Base-by-base conservation (phyloP, 2,113 vertebrate genomes). In the Lagopus muta region DNA sequence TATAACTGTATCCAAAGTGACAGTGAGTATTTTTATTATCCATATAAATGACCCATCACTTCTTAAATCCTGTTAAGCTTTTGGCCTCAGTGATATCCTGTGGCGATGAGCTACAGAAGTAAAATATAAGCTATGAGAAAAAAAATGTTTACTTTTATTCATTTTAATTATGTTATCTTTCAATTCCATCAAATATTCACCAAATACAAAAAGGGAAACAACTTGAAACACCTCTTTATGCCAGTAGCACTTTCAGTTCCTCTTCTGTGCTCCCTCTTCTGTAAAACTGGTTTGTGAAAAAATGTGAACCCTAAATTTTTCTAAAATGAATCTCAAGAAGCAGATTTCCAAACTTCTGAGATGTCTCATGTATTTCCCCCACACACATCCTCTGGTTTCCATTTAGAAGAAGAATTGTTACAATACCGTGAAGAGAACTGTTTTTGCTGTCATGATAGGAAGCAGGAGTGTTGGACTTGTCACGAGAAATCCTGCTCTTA, bases 361-460 rank as follows among this genome's bases (percentile, higher is more conserved):
- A 65, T 32, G 30, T 72, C 72, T 85, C 25, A 10, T 80, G 10
- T 82, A 74, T 75, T 89, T 38, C 34, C 34, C 69, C 17, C 30
- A 6, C 43, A n/a, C 64, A 19, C 38, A 80, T 57, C 61, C 89
- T 88, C 94, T 94, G 94, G 57, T 91, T 97, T 94, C 89, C 86
- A 86, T 94, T 96, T 95, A 75, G 76, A 89, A 90, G 71, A 91
- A 70, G 76, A 84, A 95, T 82, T 91, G 82, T 88, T 96, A 91
- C 91, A 96, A 95, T 94, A 91, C 76, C 65, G 42, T 0, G 1
- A 77, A 76, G 80, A 90, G 0, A 24, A 86, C 76, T 95, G 89
- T 92, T 86, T 92, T 83, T 76, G 75, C 77, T 95, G 92, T 92
- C 82, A 92, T 97, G 93, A 94, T 88, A 95, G 96, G 93, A 96